Evolutionary conservation across 2,888 invertebrate species (phyloP).

Genomic region (Drosophila hamatofila): DNA sequence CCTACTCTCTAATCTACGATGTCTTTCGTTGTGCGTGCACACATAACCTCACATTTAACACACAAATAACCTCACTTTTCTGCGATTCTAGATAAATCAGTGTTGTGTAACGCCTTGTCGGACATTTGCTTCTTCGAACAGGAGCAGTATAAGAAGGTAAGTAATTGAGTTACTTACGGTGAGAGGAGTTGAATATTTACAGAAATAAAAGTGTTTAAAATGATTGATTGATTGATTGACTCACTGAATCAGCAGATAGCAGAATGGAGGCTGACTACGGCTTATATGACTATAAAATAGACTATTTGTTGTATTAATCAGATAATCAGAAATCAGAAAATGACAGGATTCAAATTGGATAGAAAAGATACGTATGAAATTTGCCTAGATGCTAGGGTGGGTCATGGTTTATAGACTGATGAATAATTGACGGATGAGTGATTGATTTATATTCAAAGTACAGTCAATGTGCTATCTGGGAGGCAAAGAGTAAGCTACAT

Average conservation of each 20-base stretch:
- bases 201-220: not conserved
- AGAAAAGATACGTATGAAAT: too few species aligned
- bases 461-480: too few species aligned
- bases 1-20: conserved; percentile 87
- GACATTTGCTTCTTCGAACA: conserved; percentile 85
- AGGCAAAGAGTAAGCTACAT: too few species aligned
- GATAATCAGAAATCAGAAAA: too few species aligned
- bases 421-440: too few species aligned
- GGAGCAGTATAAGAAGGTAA: conserved; percentile 79
- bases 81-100: conserved; percentile 85
- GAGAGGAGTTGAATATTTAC: not conserved
- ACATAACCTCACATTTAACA: not conserved
- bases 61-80: not conserved
- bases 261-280: too few species aligned
- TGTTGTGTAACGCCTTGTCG: conserved; percentile 85
- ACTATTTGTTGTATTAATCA: too few species aligned
- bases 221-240: conserved; percentile 1
- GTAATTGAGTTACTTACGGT: not conserved
- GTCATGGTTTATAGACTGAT: too few species aligned
- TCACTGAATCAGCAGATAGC: not conserved
- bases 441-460: too few species aligned
- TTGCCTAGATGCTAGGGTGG: too few species aligned
- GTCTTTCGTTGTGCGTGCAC: conserved; percentile 86
- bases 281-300: too few species aligned
- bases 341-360: too few species aligned